Conservation (phyloP, 92 coral and sea anemone genomes). For the Micromussa lordhowensis region DNA sequence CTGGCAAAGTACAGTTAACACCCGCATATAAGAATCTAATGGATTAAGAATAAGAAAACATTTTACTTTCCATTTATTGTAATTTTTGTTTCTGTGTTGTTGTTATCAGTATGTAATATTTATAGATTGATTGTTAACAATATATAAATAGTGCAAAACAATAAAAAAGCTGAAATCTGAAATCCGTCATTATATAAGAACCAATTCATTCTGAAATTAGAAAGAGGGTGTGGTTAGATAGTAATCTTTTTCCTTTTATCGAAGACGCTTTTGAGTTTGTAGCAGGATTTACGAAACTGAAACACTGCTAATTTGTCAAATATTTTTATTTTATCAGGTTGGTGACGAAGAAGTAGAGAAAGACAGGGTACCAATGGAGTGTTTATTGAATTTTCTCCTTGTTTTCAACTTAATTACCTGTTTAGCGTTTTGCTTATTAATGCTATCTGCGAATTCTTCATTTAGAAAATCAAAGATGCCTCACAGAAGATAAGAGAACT, state of each 20-base stretch:
- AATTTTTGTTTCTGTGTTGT: no score
- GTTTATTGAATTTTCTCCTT: not conserved
- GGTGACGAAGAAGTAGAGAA: constrained; percentile 67
- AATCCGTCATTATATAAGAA: no score
- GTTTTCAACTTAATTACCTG: not conserved
- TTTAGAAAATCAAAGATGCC: constrained; percentile 73
- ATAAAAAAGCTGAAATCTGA: no score
- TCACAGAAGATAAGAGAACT: constrained; percentile 61
- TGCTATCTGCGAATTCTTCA: not conserved
- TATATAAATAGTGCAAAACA: no score
- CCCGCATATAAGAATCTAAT: no score
- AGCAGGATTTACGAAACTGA: not conserved
- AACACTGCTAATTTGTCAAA: not conserved
- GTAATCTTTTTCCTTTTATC: not conserved
- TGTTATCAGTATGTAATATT: no score
- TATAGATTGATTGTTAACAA: no score
- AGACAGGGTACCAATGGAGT: constrained; percentile 56
- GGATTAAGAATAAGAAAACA: no score
- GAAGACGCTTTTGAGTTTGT: not conserved
- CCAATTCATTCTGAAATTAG: no score
- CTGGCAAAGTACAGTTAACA: not conserved
- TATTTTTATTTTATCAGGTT: constrained; percentile 51
- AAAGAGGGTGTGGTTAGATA: no score
- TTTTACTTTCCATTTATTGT: no score
- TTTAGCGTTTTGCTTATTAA: not conserved